These are phyloP conservation scores for Formica aserva DNA, from an alignment of 2,888 invertebrate genomes.

Conservation along the genomic window DNA sequence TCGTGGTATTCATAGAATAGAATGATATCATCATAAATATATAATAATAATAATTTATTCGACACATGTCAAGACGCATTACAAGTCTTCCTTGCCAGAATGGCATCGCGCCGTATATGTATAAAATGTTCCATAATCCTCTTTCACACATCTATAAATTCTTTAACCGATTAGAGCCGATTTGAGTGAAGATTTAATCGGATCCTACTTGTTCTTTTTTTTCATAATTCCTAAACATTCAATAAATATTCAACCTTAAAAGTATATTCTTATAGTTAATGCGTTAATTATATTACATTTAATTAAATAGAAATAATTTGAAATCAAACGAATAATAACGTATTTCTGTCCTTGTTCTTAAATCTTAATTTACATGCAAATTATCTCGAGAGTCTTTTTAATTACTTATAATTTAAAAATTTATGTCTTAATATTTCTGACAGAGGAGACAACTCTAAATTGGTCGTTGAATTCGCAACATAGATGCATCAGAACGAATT, in stretches of 20 bases:
- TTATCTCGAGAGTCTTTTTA: not conserved
- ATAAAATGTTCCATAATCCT: conserved; percentile 1
- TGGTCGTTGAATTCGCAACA: not conserved
- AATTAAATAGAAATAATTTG: not conserved
- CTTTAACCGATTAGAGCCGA: not conserved
- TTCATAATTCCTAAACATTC: not conserved
- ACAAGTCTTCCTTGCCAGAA: conserved; percentile 32
- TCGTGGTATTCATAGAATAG: conserved; percentile 62
- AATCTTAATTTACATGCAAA: conserved; percentile 20
- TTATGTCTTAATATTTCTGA: conserved; percentile 22
- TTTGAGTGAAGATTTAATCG: conserved; percentile 18
- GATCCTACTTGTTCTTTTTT: not conserved
- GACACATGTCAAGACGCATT: conserved; percentile 50
- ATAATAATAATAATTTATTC: conserved; percentile 79
- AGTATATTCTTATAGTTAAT: not conserved
- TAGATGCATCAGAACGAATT: not conserved
- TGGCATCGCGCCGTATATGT: conserved; percentile 30
- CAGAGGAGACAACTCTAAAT: conserved; percentile 1
- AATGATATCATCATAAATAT: conserved; percentile 75
- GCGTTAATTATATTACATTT: not conserved
- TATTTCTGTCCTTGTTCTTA: not conserved
- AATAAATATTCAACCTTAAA: not conserved
- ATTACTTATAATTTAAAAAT: not conserved
- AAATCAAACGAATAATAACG: not conserved
- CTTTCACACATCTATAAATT: not conserved